phyloP scores from a whole-genome alignment of 2,113 vertebrate species.

The Amblyopsis rosae region DNA sequence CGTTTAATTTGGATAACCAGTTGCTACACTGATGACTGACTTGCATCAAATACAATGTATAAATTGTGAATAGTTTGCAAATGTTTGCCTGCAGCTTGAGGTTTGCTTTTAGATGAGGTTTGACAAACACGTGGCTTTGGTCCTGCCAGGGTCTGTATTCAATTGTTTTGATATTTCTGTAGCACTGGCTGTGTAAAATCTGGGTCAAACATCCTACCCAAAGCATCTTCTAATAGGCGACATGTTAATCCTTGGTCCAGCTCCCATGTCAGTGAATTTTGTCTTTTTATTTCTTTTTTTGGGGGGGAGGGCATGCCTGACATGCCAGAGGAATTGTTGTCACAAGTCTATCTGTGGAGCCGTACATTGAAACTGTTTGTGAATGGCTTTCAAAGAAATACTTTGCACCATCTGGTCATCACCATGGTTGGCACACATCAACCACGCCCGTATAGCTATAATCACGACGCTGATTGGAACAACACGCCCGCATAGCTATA shows the following conservation, averaged over 20 bases:
- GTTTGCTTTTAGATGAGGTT: constrained; percentile 15
- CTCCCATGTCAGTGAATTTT: constrained; percentile 31
- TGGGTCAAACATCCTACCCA: constrained; percentile 43
- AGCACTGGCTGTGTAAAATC: constrained; percentile 48
- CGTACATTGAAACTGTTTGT: no score
- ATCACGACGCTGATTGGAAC: no score
- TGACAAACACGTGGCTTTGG: constrained; percentile 12
- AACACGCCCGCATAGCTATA: no score
- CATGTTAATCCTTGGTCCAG: constrained; percentile 35
- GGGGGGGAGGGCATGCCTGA: constrained; percentile 22
- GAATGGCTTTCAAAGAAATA: no score
- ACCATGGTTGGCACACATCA: no score
- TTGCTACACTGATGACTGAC: background rate
- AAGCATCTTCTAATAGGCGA: constrained; percentile 37
- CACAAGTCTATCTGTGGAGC: no score
- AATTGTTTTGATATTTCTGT: constrained; percentile 48
- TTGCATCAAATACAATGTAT: background rate
- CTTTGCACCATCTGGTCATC: no score
- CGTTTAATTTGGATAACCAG: background rate
- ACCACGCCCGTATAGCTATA: no score
- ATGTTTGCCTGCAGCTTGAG: constrained; percentile 18
- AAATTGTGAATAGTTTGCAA: background rate
- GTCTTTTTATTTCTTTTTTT: constrained; percentile 33
- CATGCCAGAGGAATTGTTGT: background rate
- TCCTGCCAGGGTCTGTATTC: constrained; percentile 42